Evolutionary conservation across 2,797 vertebrate species (phyloP).

Genomic region (Hemitrygon akajei): DNA sequence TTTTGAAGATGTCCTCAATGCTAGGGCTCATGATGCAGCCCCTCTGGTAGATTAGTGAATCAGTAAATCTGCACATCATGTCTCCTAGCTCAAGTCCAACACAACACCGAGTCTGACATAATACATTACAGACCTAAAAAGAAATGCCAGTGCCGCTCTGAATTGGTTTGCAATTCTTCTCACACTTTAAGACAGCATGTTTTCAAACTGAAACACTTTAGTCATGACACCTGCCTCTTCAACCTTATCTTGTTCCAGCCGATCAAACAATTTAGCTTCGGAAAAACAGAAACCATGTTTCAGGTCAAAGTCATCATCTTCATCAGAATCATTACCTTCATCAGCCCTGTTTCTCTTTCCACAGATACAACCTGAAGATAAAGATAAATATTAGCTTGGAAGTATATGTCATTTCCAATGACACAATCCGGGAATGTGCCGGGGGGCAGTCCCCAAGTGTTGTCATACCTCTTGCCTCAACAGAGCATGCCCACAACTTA

Average conservation of each 20-base stretch:
- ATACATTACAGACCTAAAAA: not conserved
- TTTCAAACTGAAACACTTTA: not conserved
- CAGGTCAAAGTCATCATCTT: too few relatives aligned
- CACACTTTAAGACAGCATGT: not conserved
- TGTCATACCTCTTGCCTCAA: too few relatives aligned
- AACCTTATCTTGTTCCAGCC: not conserved
- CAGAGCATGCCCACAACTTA: too few relatives aligned
- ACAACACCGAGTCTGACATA: not conserved
- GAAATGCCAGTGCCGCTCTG: not conserved
- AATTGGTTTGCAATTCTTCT: not conserved
- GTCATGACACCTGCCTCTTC: not conserved
- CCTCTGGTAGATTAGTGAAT: not conserved
- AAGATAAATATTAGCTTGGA: too few relatives aligned
- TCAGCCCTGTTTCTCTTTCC: too few relatives aligned
- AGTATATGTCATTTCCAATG: too few relatives aligned
- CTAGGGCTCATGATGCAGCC: too few relatives aligned
- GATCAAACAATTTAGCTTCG: not conserved
- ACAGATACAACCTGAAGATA: too few relatives aligned
- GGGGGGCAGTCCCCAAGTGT: too few relatives aligned
- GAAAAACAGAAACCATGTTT: not conserved
- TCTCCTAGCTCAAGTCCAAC: not conserved
- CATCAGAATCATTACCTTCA: too few relatives aligned
- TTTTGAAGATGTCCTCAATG: too few relatives aligned
- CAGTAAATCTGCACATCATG: not conserved
- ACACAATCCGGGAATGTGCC: too few relatives aligned